Evolutionary conservation across 2,888 invertebrate species (phyloP).

Genomic region (Carpatolechia fugitivella): DNA sequence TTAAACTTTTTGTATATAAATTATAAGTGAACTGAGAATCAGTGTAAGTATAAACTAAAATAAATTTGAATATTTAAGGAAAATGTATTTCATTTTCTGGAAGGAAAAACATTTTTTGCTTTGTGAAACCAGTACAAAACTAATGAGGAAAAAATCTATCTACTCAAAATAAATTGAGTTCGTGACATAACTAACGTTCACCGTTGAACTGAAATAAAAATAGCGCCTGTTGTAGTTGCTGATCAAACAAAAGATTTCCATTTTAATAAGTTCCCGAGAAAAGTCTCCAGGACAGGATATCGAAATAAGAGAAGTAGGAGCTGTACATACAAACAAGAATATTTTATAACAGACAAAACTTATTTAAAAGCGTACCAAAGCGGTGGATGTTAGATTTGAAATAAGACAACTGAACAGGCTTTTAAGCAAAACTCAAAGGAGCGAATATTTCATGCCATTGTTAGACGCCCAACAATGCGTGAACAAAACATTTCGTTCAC

Average conservation of each 20-base stretch:
- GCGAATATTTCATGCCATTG: slow-evolving; percentile 24
- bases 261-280: slow-evolving; percentile 17
- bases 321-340: neutral
- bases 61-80: slow-evolving; percentile 47
- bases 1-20: slow-evolving; percentile 62
- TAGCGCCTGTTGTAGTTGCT: neutral
- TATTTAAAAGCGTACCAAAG: neutral
- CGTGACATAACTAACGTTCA: slow-evolving; percentile 8
- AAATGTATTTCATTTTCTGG: slow-evolving; percentile 26
- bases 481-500: slow-evolving; percentile 21
- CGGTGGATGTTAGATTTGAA: neutral
- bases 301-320: slow-evolving; percentile 1
- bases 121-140: slow-evolving; percentile 3
- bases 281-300: neutral
- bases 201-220: neutral
- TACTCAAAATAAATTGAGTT: slow-evolving; percentile 2
- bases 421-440: slow-evolving; percentile 16
- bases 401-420: slow-evolving; percentile 9
- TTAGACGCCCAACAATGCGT: slow-evolving; percentile 22
- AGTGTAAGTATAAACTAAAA: slow-evolving; percentile 48
- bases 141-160: neutral
- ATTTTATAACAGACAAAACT: neutral
- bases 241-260: slow-evolving; percentile 17
- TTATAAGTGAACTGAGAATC: slow-evolving; percentile 57
- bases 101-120: no score